Evolutionary conservation across 2,888 invertebrate genomes (phyloP).

Genomic region (Yponomeuta sedellus): DNA sequence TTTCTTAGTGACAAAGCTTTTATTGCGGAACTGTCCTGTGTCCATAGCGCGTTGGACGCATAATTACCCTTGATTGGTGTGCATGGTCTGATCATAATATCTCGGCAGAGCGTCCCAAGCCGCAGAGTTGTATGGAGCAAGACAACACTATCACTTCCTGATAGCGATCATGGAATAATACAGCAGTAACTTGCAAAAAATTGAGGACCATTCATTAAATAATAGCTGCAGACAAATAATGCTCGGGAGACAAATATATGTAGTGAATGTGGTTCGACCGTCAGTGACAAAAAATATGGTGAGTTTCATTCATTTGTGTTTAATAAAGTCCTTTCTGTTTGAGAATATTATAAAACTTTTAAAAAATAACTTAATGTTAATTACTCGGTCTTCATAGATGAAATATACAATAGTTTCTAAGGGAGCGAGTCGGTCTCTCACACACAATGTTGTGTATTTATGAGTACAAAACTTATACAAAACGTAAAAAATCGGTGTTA

Average conservation of each 20-base stretch:
- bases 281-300: too few species aligned
- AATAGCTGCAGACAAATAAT: neutral
- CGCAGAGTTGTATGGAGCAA: neutral
- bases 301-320: too few species aligned
- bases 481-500: too few species aligned
- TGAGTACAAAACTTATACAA: too few species aligned
- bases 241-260: neutral
- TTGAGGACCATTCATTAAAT: neutral
- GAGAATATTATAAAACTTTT: too few species aligned
- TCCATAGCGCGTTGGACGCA: constrained; percentile 33
- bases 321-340: too few species aligned
- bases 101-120: neutral
- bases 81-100: constrained; percentile 19
- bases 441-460: too few species aligned
- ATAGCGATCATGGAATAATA: constrained; percentile 3
- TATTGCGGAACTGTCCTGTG: constrained; percentile 26
- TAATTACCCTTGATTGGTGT: constrained; percentile 44
- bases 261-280: too few species aligned
- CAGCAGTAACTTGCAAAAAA: neutral
- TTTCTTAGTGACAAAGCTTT: constrained; percentile 5
- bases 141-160: constrained; percentile 7
- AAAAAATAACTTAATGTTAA: too few species aligned
- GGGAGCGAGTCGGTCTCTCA: too few species aligned
- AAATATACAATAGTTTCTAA: too few species aligned
- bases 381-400: too few species aligned